A percentile compares a stretch with the other conserved stretches of the same genome.
Conservation (phyloP, 2,797 vertebrate genomes). For the Sitta carolinensis region DNA sequence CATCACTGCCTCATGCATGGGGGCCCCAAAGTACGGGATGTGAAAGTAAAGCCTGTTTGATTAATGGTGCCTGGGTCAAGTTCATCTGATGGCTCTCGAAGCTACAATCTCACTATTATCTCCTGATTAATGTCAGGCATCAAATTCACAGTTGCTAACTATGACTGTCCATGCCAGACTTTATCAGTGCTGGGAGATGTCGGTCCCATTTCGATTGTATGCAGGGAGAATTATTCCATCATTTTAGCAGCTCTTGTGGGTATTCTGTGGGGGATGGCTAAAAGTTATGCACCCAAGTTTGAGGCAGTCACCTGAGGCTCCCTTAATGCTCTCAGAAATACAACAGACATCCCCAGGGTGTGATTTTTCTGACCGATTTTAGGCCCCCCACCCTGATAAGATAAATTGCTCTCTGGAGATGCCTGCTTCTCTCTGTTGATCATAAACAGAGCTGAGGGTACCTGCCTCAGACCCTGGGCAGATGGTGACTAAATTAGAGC, state of each 20-base stretch:
- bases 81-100: constrained; percentile 6
- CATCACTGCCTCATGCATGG: accelerated
- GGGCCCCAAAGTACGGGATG: too few relatives aligned
- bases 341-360: not conserved
- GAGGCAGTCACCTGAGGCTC: not conserved
- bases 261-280: not conserved
- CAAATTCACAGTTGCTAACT: not conserved
- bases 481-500: constrained; percentile 48
- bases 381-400: not conserved
- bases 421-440: not conserved
- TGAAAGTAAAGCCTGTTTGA: not conserved
- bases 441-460: not conserved
- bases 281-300: not conserved
- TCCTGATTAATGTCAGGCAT: constrained; percentile 10
- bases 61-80: not conserved
- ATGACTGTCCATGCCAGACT: not conserved
- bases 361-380: constrained; percentile 18
- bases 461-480: constrained; percentile 30
- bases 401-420: constrained; percentile 32
- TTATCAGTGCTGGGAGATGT: not conserved
- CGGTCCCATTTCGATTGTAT: not conserved
- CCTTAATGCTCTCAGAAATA: not conserved
- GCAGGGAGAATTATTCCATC: not conserved
- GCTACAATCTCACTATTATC: not conserved
- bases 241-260: not conserved